Evolutionary conservation across 2,113 vertebrate species (phyloP).

Genomic region (Datnioides undecimradiatus): DNA sequence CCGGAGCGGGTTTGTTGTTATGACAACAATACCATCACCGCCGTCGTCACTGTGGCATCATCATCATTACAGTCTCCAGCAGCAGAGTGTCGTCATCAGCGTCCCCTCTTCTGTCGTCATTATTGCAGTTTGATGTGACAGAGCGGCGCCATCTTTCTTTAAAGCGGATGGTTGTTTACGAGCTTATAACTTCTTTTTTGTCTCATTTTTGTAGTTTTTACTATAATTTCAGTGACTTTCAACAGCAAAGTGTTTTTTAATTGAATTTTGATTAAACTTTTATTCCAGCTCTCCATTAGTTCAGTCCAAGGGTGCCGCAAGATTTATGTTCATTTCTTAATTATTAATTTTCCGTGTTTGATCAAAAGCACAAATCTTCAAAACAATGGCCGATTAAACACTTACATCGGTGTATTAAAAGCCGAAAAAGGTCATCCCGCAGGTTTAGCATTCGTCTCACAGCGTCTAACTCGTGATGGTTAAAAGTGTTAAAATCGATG

Average conservation of each 20-base stretch:
- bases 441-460: not conserved
- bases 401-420: not conserved
- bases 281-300: not conserved
- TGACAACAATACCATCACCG: slow-evolving; percentile 61
- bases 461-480: not conserved
- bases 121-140: not conserved
- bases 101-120: not conserved
- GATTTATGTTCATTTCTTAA: not conserved
- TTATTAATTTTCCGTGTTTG: not conserved
- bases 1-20: slow-evolving; percentile 56
- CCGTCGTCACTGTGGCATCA: slow-evolving; percentile 28
- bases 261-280: too few species aligned
- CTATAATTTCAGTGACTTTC: not conserved
- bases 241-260: not conserved
- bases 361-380: not conserved
- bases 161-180: not conserved
- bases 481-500: not conserved
- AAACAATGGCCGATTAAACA: too few species aligned
- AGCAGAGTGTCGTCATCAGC: slow-evolving; percentile 29
- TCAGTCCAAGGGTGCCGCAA: not conserved
- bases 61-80: too few species aligned
- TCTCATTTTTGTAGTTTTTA: not conserved
- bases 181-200: not conserved
- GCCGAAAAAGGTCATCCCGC: not conserved
- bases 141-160: not conserved